Evolutionary conservation across 2,888 invertebrate genomes (phyloP).

Genomic region (Folsomia manolachei): DNA sequence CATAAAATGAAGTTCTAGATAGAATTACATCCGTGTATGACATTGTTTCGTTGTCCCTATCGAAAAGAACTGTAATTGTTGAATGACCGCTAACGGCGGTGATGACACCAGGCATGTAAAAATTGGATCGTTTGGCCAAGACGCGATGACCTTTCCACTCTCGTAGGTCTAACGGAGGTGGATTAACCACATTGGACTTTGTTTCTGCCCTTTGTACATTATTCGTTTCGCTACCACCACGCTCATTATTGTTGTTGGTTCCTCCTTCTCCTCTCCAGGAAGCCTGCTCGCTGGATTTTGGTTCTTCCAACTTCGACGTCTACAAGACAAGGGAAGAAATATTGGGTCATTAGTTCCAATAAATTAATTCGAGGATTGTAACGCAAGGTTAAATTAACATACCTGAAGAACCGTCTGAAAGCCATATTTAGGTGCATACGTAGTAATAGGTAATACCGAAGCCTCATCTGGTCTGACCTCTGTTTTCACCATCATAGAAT

Average conservation of each 20-base stretch:
- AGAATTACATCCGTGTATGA: conserved; percentile 46
- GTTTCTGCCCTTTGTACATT: neutral
- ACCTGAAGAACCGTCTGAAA: conserved; percentile 49
- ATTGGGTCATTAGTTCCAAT: too few species aligned
- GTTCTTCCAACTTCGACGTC: conserved; percentile 31
- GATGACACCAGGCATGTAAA: conserved; percentile 85
- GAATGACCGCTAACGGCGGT: conserved; percentile 54
- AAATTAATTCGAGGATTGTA: too few species aligned
- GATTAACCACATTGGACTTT: conserved; percentile 6
- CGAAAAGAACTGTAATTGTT: conserved; percentile 48
- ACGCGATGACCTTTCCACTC: conserved; percentile 94
- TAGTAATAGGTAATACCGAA: conserved; percentile 26
- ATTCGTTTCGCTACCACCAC: neutral
- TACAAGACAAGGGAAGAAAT: too few species aligned
- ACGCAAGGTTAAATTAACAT: conserved; percentile 7
- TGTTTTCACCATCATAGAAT: conserved; percentile 35
- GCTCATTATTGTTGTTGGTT: neutral
- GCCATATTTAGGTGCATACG: conserved; percentile 37
- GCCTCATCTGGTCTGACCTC: conserved; percentile 22
- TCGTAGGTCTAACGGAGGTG: conserved; percentile 67
- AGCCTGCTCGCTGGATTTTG: conserved; percentile 12
- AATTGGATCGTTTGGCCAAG: conserved; percentile 76
- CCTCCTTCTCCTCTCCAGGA: neutral
- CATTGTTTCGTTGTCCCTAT: conserved; percentile 45
- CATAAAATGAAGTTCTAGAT: conserved; percentile 57